Percentiles rank a stretch among this genome's conserved stretches.
These are phyloP conservation scores for Tenrec ecaudatus DNA, from an alignment of 2,113 vertebrate species.

Conservation along the genomic window DNA sequence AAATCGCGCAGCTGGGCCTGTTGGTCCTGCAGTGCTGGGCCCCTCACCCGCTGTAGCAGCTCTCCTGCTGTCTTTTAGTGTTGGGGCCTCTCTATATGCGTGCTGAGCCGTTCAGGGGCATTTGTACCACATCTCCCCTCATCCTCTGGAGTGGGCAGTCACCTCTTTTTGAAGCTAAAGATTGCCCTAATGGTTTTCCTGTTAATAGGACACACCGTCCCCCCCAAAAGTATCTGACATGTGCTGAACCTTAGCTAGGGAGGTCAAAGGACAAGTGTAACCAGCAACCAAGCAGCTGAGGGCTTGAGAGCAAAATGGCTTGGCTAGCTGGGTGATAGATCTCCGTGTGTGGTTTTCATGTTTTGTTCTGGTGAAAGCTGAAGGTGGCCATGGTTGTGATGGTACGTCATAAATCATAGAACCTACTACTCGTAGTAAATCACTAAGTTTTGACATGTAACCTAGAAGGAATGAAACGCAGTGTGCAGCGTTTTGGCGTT, in stretches of 20 bases:
- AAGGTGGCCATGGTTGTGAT: neutral
- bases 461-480: neutral
- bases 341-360: neutral
- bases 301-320: neutral
- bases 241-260: neutral
- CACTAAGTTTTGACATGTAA: neutral
- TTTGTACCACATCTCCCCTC: neutral
- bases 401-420: neutral
- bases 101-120: too few relatives aligned
- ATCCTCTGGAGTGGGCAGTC: too few relatives aligned
- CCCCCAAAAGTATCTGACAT: too few relatives aligned
- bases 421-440: neutral
- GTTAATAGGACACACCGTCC: neutral
- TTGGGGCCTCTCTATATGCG: accelerated
- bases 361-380: neutral
- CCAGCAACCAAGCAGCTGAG: neutral
- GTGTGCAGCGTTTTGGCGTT: too few relatives aligned
- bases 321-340: neutral
- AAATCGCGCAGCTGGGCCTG: accelerated
- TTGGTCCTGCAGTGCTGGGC: accelerated
- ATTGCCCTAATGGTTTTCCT: neutral
- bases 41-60: accelerated
- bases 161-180: neutral
- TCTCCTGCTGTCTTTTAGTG: accelerated
- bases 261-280: neutral